Percentiles rank a stretch among this genome's conserved stretches.
These are phyloP conservation scores for Acheta domesticus DNA, from an alignment of 2,888 invertebrate species.

Conservation along the genomic window DNA sequence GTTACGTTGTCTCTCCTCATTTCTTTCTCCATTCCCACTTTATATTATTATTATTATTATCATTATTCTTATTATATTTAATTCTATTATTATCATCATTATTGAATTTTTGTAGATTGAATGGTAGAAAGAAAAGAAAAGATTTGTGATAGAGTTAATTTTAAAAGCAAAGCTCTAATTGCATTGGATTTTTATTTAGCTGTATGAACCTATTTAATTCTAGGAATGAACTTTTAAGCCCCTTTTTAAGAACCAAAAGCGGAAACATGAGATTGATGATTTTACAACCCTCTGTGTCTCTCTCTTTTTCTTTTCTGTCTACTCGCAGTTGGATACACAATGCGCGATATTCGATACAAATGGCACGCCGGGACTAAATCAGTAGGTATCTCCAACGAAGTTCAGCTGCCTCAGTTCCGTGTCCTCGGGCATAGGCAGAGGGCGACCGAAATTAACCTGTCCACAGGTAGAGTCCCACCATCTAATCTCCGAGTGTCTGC, in stretches of 20 bases:
- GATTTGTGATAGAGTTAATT: slow-evolving; percentile 12
- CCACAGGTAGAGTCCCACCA: slow-evolving; percentile 73
- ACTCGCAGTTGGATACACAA: slow-evolving; percentile 89
- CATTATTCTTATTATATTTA: too few species aligned
- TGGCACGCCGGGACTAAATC: slow-evolving; percentile 91
- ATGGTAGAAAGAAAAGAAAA: slow-evolving; percentile 24
- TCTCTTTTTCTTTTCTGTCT: slow-evolving; percentile 44
- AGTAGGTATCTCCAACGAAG: slow-evolving; percentile 92
- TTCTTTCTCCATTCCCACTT: neutral
- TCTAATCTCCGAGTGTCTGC: slow-evolving; percentile 22
- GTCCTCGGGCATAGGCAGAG: slow-evolving; percentile 94
- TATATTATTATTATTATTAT: neutral
- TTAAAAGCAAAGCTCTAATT: neutral
- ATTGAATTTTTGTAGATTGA: neutral
- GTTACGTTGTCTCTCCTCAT: neutral
- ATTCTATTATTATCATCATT: neutral
- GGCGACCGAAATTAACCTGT: slow-evolving; percentile 88
- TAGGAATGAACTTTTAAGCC: slow-evolving; percentile 18
- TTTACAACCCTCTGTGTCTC: slow-evolving; percentile 35
- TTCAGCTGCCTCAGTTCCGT: slow-evolving; percentile 95
- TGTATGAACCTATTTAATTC: neutral
- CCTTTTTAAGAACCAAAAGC: slow-evolving; percentile 20
- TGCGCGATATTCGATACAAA: slow-evolving; percentile 95
- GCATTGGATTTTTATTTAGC: slow-evolving; percentile 23
- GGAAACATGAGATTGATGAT: slow-evolving; percentile 6